Base-by-base conservation (phyloP, 2,797 vertebrate species). In the Notamacropus eugenii region DNA sequence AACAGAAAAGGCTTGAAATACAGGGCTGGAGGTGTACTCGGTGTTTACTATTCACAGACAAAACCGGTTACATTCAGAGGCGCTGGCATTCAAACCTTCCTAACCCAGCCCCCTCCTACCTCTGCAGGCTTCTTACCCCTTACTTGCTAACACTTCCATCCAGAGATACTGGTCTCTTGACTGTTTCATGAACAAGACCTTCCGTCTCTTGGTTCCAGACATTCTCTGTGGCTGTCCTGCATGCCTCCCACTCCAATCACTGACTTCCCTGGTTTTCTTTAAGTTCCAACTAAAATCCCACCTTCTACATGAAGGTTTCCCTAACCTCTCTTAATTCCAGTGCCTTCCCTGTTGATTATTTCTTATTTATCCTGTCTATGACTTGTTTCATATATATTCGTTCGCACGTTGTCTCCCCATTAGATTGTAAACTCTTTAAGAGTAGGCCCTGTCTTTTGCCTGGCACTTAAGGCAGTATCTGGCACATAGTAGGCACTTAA, bases 381-480 rank as follows among this genome's bases (percentile, higher is more conserved):
- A 22, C 55, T 94, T 92, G 52, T 58, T 90, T 34, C 74, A 0
- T n/a, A 90, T n/a, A 87, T 95, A 22, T 97, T 94, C 94, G 58
- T 93, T 96, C 91, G 31, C 50, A 67, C 16, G 59, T 14, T n/a
- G 59, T 67, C 58, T 62, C 57, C 58, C 29, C 58, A 31, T 31
- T 59, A 31, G 29, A 59, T 31, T 59, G 10, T 31, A 59, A 31
- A 11, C 29, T 31, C 58, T 29, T 58, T 58, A 58, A 58, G 57
- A 10, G 28, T 29, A 58, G 57, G 57, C 57, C 10, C 27, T 57
- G 57, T 58, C 28, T 58, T 58, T 58, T 58, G 27, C 9, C 28
- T 58, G 12, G 57, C 16, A 96, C 91, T 93, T 91, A 91, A 55
- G n/a, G 74, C 94, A 95, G 82, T 92, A 50, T 90, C 58, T 97